A percentile compares a stretch with the other conserved stretches of the same genome.
These are phyloP conservation scores for Phoronis australis DNA, from an alignment of 2,888 invertebrate genomes.

Conservation along the genomic window DNA sequence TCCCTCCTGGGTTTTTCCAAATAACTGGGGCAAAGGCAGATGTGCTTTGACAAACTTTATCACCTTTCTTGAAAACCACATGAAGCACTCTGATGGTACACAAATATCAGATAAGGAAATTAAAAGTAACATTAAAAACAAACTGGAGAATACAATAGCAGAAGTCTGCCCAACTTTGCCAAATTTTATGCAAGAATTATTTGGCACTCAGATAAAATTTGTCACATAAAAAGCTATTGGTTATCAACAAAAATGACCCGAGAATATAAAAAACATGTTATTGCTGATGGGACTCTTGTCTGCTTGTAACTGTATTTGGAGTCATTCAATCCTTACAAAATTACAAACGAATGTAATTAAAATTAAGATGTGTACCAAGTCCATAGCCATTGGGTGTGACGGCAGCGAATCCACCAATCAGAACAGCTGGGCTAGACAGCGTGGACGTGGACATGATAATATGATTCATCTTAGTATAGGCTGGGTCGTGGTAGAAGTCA, in stretches of 20 bases:
- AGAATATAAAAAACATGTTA: neutral
- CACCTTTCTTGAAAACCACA: no score
- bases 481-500: slow-evolving; percentile 68
- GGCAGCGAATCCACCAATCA: slow-evolving; percentile 91
- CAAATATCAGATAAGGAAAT: neutral
- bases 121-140: neutral
- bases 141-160: neutral
- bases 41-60: no score
- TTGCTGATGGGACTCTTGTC: no score
- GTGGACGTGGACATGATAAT: slow-evolving; percentile 94
- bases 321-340: no score
- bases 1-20: no score
- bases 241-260: neutral
- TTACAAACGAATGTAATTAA: no score
- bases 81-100: neutral
- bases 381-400: slow-evolving; percentile 87
- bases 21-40: neutral
- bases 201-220: no score
- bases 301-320: no score
- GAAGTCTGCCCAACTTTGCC: no score
- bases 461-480: slow-evolving; percentile 75
- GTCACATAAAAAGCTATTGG: neutral
- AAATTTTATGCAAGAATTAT: no score
- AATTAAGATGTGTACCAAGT: slow-evolving; percentile 56
- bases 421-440: slow-evolving; percentile 75